Base-by-base conservation (phyloP, 1,140 invertebrate species). In the Dysdera silvatica region DNA sequence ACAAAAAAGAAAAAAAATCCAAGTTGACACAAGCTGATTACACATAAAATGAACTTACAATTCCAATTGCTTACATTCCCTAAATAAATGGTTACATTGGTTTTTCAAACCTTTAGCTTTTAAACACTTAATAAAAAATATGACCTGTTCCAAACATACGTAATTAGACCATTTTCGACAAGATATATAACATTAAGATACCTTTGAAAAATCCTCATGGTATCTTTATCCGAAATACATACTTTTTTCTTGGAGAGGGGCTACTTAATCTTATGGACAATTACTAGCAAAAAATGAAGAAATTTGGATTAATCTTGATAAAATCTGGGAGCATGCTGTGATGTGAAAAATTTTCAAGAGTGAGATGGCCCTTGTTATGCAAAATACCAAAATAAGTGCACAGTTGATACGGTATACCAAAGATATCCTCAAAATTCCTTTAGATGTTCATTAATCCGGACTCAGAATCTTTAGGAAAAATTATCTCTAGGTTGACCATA, bases 1-100 rank as follows among this genome's bases (percentile, higher is more conserved):
- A 61, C 58, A 61, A 61, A 61, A 61, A 49, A 61, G 35, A 61
- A 58, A 61, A 52, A 29, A 61, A 51, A 51, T 49, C 58, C 58
- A 61, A 47, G 58, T 61, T 61, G 58, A 61, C 48, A 49, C 58
- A 61, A 61, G 6, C 18, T 45, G 14, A 45, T 45, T 20, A 7
- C 23, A 45, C 18, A 10, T 45, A 45, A n/a, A 10, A 45, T 7
- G 14, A 45, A 20, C 8, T n/a, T 45, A 26, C 14, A 28, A 49
- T 18, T 26, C 47, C 28, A 26, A 7, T 29, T 16, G 31, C 24
- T 29, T 6, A 16, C 12, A 16, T 28, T 28, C 24, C 28, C 12
- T 29, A 28, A 14, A 26, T 4, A 43, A n/a, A n/a, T n/a, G n/a
- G n/a, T n/a, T n/a, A n/a, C n/a, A n/a, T n/a, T n/a, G n/a, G n/a